Percentiles rank a stretch among this genome's conserved stretches.
phyloP scores from a whole-genome alignment of 1,140 invertebrate species.

The Lepidurus packardi region DNA sequence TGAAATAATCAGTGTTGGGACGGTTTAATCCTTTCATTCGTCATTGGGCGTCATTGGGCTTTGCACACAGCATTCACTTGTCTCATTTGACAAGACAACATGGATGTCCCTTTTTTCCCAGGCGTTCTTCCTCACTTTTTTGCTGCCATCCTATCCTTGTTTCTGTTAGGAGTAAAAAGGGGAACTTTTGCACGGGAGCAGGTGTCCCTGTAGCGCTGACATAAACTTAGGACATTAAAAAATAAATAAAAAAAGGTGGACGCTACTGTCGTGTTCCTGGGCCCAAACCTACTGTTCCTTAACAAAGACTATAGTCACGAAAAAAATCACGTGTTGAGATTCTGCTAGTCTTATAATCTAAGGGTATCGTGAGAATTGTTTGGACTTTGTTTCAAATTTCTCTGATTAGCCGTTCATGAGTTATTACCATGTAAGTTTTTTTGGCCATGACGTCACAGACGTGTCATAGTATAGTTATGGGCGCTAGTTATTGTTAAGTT shows the following conservation, averaged over 20 bases:
- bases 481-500: too few species aligned
- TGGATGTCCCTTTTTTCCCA: conserved; percentile 2
- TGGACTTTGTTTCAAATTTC: too few species aligned
- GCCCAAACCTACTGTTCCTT: too few species aligned
- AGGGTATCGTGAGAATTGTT: too few species aligned
- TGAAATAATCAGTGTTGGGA: conserved; percentile 2
- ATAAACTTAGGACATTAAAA: conserved; percentile 2
- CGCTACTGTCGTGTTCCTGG: neutral
- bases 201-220: conserved; percentile 16
- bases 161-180: neutral
- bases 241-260: neutral
- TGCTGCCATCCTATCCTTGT: neutral
- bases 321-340: neutral
- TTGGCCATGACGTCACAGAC: too few species aligned
- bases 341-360: too few species aligned
- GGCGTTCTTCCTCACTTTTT: neutral
- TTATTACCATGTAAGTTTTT: too few species aligned
- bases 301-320: neutral
- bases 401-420: too few species aligned
- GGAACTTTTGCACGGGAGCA: conserved; percentile 20
- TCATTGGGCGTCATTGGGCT: neutral
- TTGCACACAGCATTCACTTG: neutral
- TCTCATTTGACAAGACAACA: neutral
- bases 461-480: too few species aligned
- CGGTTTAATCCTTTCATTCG: conserved; percentile 9